Evolutionary conservation across 2,797 vertebrate species (phyloP).

Genomic region (Coendou prehensilis): DNA sequence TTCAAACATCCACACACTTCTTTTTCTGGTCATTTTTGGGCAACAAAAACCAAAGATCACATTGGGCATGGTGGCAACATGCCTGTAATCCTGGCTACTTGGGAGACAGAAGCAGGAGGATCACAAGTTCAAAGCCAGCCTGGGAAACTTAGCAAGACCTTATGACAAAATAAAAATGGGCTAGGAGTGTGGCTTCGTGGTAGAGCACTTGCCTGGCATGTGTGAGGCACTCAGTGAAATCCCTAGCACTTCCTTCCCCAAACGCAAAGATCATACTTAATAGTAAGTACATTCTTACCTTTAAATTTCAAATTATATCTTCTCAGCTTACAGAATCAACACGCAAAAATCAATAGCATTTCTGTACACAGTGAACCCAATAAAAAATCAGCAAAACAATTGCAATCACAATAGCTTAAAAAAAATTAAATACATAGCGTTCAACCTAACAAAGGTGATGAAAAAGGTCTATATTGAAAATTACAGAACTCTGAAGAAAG

Average conservation of each 20-base stretch:
- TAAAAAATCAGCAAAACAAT: neutral
- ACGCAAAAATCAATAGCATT: neutral
- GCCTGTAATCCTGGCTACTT: neutral
- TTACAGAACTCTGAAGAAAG: neutral
- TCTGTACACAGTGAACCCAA: neutral
- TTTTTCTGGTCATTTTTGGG: constrained; percentile 33
- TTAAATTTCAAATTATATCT: neutral
- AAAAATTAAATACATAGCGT: neutral
- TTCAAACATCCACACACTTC: neutral
- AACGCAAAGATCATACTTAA: neutral
- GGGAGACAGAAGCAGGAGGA: neutral
- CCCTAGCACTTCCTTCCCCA: neutral
- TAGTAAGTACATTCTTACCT: constrained; percentile 16
- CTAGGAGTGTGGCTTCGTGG: neutral
- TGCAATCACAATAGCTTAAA: neutral
- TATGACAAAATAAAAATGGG: neutral
- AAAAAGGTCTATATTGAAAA: neutral
- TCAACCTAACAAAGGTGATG: neutral
- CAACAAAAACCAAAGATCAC: neutral
- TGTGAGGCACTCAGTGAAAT: neutral
- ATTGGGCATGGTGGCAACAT: neutral
- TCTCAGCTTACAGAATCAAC: neutral
- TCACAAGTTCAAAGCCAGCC: neutral
- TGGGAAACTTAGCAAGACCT: neutral
- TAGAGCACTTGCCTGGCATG: neutral